Conservation (phyloP, 2,797 vertebrate genomes). For the Gadopsis bispinosus region DNA sequence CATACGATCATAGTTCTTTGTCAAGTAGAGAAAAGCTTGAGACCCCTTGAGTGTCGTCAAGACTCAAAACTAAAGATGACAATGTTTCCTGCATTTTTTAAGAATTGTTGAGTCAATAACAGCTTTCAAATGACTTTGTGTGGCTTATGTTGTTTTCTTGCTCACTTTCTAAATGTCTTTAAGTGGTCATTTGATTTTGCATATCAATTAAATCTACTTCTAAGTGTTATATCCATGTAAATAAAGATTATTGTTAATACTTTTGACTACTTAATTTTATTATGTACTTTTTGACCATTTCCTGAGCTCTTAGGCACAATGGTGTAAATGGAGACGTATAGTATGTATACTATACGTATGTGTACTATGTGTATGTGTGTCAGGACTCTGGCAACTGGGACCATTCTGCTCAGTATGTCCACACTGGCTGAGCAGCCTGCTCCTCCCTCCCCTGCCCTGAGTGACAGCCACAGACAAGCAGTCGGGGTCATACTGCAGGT, state of each 20-base stretch:
- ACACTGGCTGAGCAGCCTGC: slow-evolving; percentile 39
- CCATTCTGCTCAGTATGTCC: slow-evolving; percentile 81
- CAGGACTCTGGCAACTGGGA: slow-evolving; percentile 76
- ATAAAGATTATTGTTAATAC: neutral
- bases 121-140: neutral
- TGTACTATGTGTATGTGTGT: no score
- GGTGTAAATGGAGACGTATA: neutral
- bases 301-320: neutral
- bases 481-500: slow-evolving; percentile 81
- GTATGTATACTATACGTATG: no score
- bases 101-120: neutral
- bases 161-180: neutral
- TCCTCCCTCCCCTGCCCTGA: slow-evolving; percentile 75
- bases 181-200: neutral
- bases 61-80: neutral
- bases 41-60: no score
- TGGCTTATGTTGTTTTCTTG: neutral
- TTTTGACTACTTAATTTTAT: no score
- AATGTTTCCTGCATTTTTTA: neutral
- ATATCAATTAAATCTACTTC: neutral
- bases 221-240: neutral
- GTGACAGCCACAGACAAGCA: slow-evolving; percentile 76
- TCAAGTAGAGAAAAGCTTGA: no score
- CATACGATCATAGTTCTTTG: neutral
- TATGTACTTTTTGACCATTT: neutral